A percentile compares a stretch with the other conserved stretches of the same genome.
Evolutionary conservation across 2,888 invertebrate genomes (phyloP).

Genomic region (Oxystoma pomonae): DNA sequence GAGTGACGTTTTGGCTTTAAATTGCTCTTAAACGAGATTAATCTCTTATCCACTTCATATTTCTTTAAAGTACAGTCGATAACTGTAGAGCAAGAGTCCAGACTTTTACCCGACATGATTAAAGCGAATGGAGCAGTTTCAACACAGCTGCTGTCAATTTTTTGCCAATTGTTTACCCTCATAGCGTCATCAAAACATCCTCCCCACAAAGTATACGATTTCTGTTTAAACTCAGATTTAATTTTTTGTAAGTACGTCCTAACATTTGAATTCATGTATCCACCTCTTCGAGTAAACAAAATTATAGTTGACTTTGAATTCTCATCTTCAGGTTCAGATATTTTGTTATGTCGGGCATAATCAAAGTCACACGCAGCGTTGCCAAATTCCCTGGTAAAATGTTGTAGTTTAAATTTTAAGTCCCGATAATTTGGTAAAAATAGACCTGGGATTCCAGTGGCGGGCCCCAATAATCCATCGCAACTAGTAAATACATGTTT

Average conservation of each 20-base stretch:
- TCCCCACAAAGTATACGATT: background rate
- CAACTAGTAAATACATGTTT: background rate
- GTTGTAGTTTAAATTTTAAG: background rate
- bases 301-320: background rate
- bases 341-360: background rate
- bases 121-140: background rate
- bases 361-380: too few species aligned
- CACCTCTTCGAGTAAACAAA: too few species aligned
- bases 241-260: background rate
- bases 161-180: background rate
- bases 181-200: background rate
- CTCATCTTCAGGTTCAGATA: background rate
- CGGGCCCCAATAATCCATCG: background rate
- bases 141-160: background rate
- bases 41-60: background rate
- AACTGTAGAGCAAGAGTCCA: background rate
- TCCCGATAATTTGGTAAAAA: background rate
- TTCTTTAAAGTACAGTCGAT: background rate
- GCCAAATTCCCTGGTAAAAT: too few species aligned
- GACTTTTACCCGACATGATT: background rate
- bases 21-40: background rate
- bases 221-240: background rate
- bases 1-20: background rate
- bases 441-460: background rate
- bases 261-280: background rate